A percentile compares a stretch with the other conserved stretches of the same genome.
phyloP scores from a whole-genome alignment of 2,113 vertebrate species.

The Panthera tigris region DNA sequence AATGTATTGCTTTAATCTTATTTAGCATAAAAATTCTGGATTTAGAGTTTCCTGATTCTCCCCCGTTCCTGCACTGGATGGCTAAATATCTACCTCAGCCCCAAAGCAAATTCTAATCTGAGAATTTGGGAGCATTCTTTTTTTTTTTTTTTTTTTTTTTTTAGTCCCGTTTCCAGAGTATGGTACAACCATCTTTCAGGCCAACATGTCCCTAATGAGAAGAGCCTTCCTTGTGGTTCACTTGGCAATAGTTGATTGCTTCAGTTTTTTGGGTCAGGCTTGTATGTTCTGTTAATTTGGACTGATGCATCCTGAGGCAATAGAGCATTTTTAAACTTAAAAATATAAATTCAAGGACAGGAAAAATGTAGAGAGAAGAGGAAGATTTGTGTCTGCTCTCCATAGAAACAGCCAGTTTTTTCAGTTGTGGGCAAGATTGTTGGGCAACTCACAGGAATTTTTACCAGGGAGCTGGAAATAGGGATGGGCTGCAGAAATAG shows the following conservation, averaged over 20 bases:
- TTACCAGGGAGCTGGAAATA: background rate
- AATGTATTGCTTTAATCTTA: background rate
- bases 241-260: background rate
- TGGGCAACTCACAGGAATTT: background rate
- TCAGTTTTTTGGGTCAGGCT: background rate
- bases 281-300: slow-evolving; percentile 35
- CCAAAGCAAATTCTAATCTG: background rate
- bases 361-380: background rate
- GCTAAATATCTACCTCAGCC: background rate
- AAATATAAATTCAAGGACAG: background rate
- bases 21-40: background rate
- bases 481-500: background rate
- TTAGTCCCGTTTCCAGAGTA: background rate
- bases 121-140: background rate
- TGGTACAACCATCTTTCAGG: background rate
- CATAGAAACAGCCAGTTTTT: background rate
- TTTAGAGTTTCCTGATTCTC: background rate
- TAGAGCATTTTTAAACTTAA: background rate
- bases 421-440: no score
- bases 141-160: background rate
- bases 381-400: background rate
- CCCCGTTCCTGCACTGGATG: background rate
- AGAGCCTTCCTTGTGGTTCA: background rate
- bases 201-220: background rate
- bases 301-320: background rate